These are phyloP conservation scores for Holothuria leucospilota DNA, from an alignment of 53 echinoderm and acorn worm genomes.

Conservation along the genomic window DNA sequence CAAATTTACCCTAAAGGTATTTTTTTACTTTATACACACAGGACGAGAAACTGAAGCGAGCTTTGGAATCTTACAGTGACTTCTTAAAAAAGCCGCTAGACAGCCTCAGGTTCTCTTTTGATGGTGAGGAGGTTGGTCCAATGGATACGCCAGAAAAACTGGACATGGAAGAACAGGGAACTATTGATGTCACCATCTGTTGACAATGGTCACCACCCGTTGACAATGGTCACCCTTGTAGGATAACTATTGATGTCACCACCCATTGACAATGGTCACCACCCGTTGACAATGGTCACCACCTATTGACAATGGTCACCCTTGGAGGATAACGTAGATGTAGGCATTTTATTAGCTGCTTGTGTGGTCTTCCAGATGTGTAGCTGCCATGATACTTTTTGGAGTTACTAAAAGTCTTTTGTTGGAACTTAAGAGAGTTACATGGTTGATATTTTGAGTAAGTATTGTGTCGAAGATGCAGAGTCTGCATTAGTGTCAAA, in stretches of 20 bases:
- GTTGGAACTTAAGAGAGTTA: background rate
- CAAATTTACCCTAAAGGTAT: no score
- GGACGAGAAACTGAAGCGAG: conserved; percentile 12
- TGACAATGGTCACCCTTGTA: background rate
- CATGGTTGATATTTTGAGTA: background rate
- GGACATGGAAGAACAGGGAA: conserved; percentile 80
- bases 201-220: background rate
- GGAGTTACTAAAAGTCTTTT: background rate
- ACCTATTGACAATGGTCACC: no score
- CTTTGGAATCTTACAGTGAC: conserved; percentile 66
- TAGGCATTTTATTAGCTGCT: background rate
- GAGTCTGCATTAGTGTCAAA: no score
- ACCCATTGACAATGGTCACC: background rate
- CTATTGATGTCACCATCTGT: conserved; percentile 57
- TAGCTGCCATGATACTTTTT: no score
- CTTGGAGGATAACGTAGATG: background rate
- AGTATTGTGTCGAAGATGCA: no score
- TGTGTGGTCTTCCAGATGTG: background rate
- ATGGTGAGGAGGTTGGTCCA: conserved; percentile 71
- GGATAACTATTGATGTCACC: conserved; percentile 51
- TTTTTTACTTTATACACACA: background rate
- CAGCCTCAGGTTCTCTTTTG: conserved; percentile 73
- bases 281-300: background rate
- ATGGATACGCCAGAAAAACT: conserved; percentile 70
- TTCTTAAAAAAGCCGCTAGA: conserved; percentile 46